Evolutionary conservation across 2,797 vertebrate genomes (phyloP).

Genomic region (Cebuella pygmaea): DNA sequence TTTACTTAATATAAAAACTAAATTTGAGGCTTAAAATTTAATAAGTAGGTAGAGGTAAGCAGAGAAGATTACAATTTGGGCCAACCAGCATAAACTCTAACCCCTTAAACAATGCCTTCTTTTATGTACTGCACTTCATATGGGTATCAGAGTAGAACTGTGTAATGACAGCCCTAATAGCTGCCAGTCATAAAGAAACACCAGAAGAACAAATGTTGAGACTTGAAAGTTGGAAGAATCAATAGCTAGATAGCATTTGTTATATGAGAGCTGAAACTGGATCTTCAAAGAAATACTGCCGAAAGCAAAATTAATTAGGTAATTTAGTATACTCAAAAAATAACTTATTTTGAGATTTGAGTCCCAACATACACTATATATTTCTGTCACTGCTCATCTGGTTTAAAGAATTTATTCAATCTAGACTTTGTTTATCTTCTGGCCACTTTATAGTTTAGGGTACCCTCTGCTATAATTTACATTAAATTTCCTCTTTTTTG

Average conservation of each 20-base stretch:
- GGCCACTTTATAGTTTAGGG: background rate
- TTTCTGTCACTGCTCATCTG: slow-evolving; percentile 60
- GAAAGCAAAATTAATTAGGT: slow-evolving; percentile 76
- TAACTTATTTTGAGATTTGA: slow-evolving; percentile 68
- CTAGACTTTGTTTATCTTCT: slow-evolving; percentile 21
- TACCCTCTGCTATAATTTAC: background rate
- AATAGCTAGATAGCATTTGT: slow-evolving; percentile 77
- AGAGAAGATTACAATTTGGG: slow-evolving; percentile 67
- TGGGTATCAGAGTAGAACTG: slow-evolving; percentile 77
- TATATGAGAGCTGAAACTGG: slow-evolving; percentile 78
- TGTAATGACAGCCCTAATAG: slow-evolving; percentile 80
- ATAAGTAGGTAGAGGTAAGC: slow-evolving; percentile 72
- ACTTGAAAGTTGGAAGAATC: slow-evolving; percentile 81
- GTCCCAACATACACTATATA: slow-evolving; percentile 25
- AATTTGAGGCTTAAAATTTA: slow-evolving; percentile 23
- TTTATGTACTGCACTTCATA: slow-evolving; percentile 68
- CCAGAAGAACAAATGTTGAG: slow-evolving; percentile 79
- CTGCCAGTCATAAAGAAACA: slow-evolving; percentile 78
- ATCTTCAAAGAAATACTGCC: slow-evolving; percentile 81
- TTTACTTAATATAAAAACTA: slow-evolving; percentile 13
- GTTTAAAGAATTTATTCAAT: slow-evolving; percentile 23
- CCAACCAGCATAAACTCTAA: slow-evolving; percentile 54
- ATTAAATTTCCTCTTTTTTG: background rate
- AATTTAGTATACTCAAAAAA: slow-evolving; percentile 69
- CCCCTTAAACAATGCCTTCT: slow-evolving; percentile 63